Base-by-base conservation (phyloP, 2,797 vertebrate species). In the Myotis vivesi region DNA sequence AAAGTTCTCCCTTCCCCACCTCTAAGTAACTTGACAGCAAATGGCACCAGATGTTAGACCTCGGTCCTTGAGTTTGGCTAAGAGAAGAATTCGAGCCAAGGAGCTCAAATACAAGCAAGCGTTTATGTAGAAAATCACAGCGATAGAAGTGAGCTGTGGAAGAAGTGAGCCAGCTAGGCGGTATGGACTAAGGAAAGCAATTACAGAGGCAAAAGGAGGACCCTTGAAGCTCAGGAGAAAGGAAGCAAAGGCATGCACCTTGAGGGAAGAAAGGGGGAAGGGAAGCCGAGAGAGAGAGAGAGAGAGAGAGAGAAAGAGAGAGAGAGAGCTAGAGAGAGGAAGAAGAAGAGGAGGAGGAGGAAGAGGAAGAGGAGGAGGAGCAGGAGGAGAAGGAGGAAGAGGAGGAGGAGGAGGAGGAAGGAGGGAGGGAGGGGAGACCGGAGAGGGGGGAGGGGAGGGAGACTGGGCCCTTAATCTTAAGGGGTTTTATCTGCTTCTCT, bases 61-160 rank as follows among this genome's bases (percentile, higher is more conserved):
- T 55, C 2, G 2, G 51, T 36, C 33, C n/a, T 77, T 25, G 49
- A 77, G 22, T 55, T 77, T 36, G 75, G 22, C 51, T 55, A 55
- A 16, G n/a, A 25, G 36, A 77, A 77, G n/a, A 77, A 77, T 77
- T 55, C 75, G n/a, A 77, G n/a, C n/a, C 51, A 77, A 77, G n/a
- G 20, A 55, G 53, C n/a, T 77, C 75, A 77, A 36, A 55, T 55
- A 55, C 75, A 53, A 55, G 51, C 75, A 36, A 33, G 53, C 6
- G 22, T 55, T 36, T 16, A 55, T 53, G 33, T 23, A 36, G 75
- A 77, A 77, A 77, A 49, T 77, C 75, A 36, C 75, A 36, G 49
- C 15, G 49, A 20, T 8, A 73, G 71, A 49, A 57, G 53, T 55
- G 20, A 55, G 55, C 55, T 22, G 22, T 57, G 20, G 22, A 23